Base-by-base conservation (phyloP, 2,797 vertebrate species). In the Acanthopagrus latus region DNA sequence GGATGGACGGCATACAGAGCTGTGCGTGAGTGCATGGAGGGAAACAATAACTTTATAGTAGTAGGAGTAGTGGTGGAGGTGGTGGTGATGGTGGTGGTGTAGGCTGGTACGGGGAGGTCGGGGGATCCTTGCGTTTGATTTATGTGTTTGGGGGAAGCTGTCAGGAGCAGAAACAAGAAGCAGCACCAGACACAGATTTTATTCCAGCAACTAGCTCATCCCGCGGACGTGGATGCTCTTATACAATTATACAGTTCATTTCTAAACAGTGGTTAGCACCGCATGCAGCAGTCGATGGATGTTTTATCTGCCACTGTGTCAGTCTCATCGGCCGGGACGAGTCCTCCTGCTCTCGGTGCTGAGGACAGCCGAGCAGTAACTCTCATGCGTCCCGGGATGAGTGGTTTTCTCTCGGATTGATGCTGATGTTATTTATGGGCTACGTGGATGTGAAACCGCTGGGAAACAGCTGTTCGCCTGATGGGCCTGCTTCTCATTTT, bases 111-210 rank as follows among this genome's bases (percentile, higher is more conserved):
- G 88, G 90, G 80, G 91, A 93, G 95, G 95, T 95, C 93, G 93
- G 85, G 84, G 93, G 92, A 92, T 94, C 90, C 92, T 89, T 84
- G 90, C 76, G 82, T 90, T 91, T 95, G 95, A 96, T 96, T 96
- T 96, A 96, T 97, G 95, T 95, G 92, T 94, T 92, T 93, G 90
- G 92, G 91, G 86, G 90, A 93, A 93, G 93, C 93, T 96, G 94
- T 95, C 95, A 95, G 89, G 82, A 94, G 93, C 89, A 55, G 93
- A 71, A 86, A 81, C 78, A 27, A 82, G 91, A 80, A 90, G 90
- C 92, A 87, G 88, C 84, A 91, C 82, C 89, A 81, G 80, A 88
- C 86, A 90, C 93, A 93, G 86, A 94, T 96, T 96, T 95, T 94
- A 96, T 95, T 96, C 86, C 88, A 55, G 85, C 83, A 80, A 46